phyloP scores from a whole-genome alignment of 2,797 vertebrate genomes.

The Pipistrellus pipistrellus region DNA sequence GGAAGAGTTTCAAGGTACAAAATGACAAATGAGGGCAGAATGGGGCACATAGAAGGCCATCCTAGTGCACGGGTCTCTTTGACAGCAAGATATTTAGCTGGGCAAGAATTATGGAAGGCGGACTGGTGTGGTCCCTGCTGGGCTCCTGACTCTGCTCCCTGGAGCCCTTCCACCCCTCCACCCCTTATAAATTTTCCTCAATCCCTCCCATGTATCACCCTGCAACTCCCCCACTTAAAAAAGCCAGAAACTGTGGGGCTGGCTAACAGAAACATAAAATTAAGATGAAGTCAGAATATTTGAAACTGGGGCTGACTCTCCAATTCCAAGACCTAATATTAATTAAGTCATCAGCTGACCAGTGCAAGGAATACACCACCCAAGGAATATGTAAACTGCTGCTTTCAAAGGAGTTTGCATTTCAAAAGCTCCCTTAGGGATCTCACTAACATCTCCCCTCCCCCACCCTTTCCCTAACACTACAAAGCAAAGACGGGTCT shows the following conservation, averaged over 20 bases:
- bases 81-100: neutral
- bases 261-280: neutral
- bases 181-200: neutral
- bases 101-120: neutral
- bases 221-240: neutral
- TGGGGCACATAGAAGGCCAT: no score
- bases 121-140: neutral
- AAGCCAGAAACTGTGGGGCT: neutral
- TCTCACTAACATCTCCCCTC: neutral
- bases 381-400: neutral
- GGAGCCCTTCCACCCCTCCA: neutral
- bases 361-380: neutral
- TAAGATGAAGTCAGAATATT: constrained; percentile 57
- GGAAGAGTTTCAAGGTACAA: neutral
- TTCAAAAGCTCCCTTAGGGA: neutral
- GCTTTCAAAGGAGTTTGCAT: neutral
- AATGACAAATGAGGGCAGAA: neutral
- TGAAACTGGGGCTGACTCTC: neutral
- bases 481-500: neutral
- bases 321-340: constrained; percentile 46
- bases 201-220: neutral
- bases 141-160: neutral
- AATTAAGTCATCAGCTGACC: constrained; percentile 51
- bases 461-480: constrained; percentile 30
- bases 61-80: neutral